A percentile compares a stretch with the other conserved stretches of the same genome.
Conservation (phyloP, 2,113 vertebrate genomes). For the Cyphomyrus discorhynchus region DNA sequence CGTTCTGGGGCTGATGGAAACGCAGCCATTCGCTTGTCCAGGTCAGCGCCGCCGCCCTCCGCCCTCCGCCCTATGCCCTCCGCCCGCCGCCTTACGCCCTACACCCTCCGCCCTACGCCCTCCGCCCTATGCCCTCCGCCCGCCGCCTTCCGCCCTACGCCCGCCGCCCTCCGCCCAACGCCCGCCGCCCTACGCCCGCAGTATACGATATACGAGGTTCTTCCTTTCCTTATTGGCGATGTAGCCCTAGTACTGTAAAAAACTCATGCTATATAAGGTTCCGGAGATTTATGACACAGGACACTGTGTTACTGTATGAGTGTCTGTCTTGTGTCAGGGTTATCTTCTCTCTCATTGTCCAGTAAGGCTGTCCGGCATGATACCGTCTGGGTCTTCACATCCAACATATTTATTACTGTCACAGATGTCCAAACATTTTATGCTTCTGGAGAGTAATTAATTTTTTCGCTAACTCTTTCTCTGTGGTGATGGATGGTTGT, state of each 20-base stretch:
- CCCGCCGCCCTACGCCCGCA: background rate
- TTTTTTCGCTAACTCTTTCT: conserved; percentile 61
- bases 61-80: too few species aligned
- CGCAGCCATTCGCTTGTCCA: background rate
- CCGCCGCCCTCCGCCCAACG: too few species aligned
- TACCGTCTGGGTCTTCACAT: conserved; percentile 58
- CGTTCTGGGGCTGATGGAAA: background rate
- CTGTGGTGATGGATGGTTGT: conserved; percentile 67
- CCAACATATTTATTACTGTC: conserved; percentile 61
- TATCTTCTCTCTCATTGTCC: conserved; percentile 45
- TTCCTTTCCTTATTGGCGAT: conserved; percentile 42
- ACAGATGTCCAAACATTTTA: conserved; percentile 48
- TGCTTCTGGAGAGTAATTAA: conserved; percentile 51
- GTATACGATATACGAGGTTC: background rate
- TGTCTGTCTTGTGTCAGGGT: conserved; percentile 36
- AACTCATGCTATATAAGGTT: conserved; percentile 16
- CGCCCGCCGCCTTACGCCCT: too few species aligned
- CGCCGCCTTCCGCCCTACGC: too few species aligned
- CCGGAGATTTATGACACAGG: conserved; percentile 26
- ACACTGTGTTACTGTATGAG: conserved; percentile 14
- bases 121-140: too few species aligned
- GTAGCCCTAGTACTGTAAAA: conserved; percentile 30
- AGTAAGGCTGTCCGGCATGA: conserved; percentile 50
- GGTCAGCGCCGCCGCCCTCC: background rate
- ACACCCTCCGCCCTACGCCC: too few species aligned